Evolutionary conservation across 2,797 vertebrate genomes (phyloP), one percentile per base, ranked within the genome.

Genomic region (Molossus alvarezi): DNA sequence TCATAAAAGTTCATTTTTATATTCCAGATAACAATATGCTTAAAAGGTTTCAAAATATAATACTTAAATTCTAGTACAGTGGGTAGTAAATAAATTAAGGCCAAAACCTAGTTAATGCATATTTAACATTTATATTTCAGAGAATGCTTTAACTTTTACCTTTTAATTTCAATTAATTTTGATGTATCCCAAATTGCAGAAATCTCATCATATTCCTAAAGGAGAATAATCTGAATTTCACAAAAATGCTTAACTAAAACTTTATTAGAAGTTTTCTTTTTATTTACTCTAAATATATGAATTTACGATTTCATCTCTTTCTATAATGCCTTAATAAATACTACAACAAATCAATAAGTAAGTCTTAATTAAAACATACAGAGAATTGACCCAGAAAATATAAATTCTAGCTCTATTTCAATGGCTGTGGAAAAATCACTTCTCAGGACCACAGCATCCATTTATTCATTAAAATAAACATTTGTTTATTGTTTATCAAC

Each of bases 261-360:
- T 88, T 82, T 75, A 64, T 55, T 64, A 87, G 14, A 90, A 20
- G 17, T 37, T 83, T 57, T 62, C 58, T 80, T 86, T 91, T 23
- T 58, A 91, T 73, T 48, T 27, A 45, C 69, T 96, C 55, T 76
- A 95, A 95, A 87, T 92, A 95, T 5, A 76, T 25, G 29, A 89
- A 75, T 83, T 20, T 91, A 91, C 45, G 33, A 86, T 80, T 93
- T 88, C 41, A 60, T 69, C 10, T 62, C 11, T 94, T 76, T 69
- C 57, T 83, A 88, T 8, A 37, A 83, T 37, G 21, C 6, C 84
- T 75, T 83, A 92, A 90, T 67, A 93, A 86, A 82, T 84, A 62
- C 53, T 65, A 17, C 18, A 76, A 58, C 20, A 90, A 96, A 87
- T 93, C 55, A 90, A 29, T 2, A 91, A 58, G 27, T 58, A 67